Evolutionary conservation across 2,797 vertebrate species (phyloP).

Genomic region (Schizopygopsis pylzovi): DNA sequence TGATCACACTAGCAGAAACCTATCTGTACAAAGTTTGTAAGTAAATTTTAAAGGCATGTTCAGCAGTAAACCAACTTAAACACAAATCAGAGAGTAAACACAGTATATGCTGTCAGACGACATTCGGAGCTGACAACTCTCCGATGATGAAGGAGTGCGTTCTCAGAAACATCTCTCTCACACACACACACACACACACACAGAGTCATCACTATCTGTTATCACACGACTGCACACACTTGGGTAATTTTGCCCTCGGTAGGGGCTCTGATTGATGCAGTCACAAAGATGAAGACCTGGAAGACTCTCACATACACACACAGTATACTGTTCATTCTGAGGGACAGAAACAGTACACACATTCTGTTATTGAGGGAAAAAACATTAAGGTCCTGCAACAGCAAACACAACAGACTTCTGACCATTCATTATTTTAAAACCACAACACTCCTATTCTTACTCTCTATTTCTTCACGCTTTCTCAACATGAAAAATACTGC

Average conservation of each 20-base stretch:
- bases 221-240: conserved; percentile 46
- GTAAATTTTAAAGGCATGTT: background rate
- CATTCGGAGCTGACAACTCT: conserved; percentile 9
- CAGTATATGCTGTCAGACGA: conserved; percentile 7
- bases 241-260: conserved; percentile 42
- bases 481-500: background rate
- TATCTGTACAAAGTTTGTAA: background rate
- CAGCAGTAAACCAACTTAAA: conserved; percentile 8
- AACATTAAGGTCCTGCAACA: background rate
- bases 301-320: background rate
- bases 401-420: background rate
- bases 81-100: conserved; percentile 3
- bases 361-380: background rate
- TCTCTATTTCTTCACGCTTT: background rate
- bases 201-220: conserved; percentile 26
- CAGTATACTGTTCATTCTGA: background rate
- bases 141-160: background rate
- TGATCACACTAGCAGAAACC: background rate
- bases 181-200: conserved; percentile 28
- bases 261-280: conserved; percentile 32
- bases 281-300: conserved; percentile 36
- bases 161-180: background rate
- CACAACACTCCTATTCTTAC: background rate
- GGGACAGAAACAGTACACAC: background rate
- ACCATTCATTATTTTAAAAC: background rate